A percentile compares a stretch with the other conserved stretches of the same genome.
Conservation (phyloP, 2,888 invertebrate genomes). For the Philopedon plagiatum region DNA sequence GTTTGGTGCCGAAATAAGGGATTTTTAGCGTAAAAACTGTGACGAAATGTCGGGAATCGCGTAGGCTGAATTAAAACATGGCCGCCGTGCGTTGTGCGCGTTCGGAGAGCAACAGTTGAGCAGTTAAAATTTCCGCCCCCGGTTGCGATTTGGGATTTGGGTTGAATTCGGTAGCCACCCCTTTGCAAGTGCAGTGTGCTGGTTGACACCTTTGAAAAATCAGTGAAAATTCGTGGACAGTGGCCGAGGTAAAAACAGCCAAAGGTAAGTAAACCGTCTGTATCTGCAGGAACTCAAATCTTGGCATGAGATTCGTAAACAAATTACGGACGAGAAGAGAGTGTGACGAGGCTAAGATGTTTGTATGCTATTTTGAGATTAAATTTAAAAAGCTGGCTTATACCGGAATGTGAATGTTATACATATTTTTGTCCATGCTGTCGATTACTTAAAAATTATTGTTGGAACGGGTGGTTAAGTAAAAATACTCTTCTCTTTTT, state of each 20-base stretch:
- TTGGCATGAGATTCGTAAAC: slow-evolving; percentile 64
- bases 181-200: slow-evolving; percentile 34
- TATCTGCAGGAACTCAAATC: slow-evolving; percentile 48
- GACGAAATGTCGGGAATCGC: slow-evolving; percentile 43
- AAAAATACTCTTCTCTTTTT: too few species aligned
- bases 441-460: background rate
- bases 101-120: slow-evolving; percentile 50
- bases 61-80: slow-evolving; percentile 50
- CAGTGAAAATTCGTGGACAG: slow-evolving; percentile 21
- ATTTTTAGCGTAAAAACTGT: slow-evolving; percentile 26
- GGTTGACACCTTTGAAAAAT: slow-evolving; percentile 27
- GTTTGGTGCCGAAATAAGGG: slow-evolving; percentile 32
- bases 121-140: slow-evolving; percentile 42
- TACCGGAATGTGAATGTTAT: background rate
- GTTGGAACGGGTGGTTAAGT: background rate
- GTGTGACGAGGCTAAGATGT: slow-evolving; percentile 39
- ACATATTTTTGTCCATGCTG: background rate
- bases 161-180: slow-evolving; percentile 39
- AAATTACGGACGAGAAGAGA: slow-evolving; percentile 56
- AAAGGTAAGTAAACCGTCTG: slow-evolving; percentile 47
- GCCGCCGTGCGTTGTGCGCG: slow-evolving; percentile 49
- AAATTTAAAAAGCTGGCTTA: slow-evolving; percentile 31
- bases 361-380: slow-evolving; percentile 33
- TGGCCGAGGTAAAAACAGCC: slow-evolving; percentile 22
- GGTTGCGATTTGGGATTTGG: slow-evolving; percentile 28